Evolutionary conservation across 35 echinoderm and acorn worm species (phyloP).

Genomic region (Eucidaris tribuloides): DNA sequence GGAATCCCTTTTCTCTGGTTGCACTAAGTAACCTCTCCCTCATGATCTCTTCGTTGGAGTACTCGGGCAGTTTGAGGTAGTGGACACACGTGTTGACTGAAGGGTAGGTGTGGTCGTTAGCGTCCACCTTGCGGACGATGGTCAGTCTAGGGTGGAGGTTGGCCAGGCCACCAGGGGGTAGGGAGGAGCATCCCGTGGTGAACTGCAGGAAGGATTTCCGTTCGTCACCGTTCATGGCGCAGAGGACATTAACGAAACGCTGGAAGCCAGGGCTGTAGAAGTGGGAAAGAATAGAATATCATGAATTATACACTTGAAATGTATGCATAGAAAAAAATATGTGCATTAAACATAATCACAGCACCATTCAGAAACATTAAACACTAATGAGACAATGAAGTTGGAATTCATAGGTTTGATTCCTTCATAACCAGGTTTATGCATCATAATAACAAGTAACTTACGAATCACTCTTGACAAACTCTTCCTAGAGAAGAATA

Average conservation of each 20-base stretch:
- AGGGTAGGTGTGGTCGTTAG: slow-evolving; percentile 91
- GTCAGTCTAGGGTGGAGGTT: slow-evolving; percentile 95
- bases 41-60: slow-evolving; percentile 91
- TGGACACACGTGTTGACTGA: slow-evolving; percentile 98
- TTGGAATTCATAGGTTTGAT: too few species aligned
- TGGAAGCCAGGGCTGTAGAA: slow-evolving; percentile 92
- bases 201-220: slow-evolving; percentile 92
- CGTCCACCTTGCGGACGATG: slow-evolving; percentile 94
- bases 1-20: slow-evolving; percentile 93
- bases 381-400: too few species aligned
- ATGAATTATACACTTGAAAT: too few species aligned
- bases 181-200: slow-evolving; percentile 93
- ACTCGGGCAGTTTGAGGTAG: slow-evolving; percentile 93
- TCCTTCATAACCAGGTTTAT: too few species aligned
- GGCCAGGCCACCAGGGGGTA: slow-evolving; percentile 85
- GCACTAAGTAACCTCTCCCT: slow-evolving; percentile 73
- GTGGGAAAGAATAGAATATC: too few species aligned
- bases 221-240: slow-evolving; percentile 68
- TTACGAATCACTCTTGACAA: too few species aligned
- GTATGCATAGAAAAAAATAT: too few species aligned
- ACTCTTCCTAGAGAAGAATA: too few species aligned
- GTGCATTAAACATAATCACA: too few species aligned
- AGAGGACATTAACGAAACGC: slow-evolving; percentile 92
- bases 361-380: too few species aligned
- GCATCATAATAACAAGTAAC: too few species aligned